Conservation (phyloP, 1,140 invertebrate genomes). For the Augochlora pura region DNA sequence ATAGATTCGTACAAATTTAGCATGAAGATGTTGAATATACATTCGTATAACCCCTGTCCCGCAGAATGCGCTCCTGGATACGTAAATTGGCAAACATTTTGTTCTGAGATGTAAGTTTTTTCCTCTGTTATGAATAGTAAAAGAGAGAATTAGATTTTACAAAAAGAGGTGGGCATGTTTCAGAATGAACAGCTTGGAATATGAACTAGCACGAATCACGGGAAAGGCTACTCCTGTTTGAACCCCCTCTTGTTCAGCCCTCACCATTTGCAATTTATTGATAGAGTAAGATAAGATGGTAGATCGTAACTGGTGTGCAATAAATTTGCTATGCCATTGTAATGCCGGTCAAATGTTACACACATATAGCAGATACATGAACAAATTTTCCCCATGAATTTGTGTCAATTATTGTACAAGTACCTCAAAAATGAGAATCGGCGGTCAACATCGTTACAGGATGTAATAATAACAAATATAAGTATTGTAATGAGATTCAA, state of each 20-base stretch:
- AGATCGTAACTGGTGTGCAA: background rate
- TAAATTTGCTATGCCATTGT: too few species aligned
- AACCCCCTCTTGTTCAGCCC: too few species aligned
- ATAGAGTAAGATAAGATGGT: background rate
- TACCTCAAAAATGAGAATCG: too few species aligned
- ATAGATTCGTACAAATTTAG: constrained; percentile 70
- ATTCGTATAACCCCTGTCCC: constrained; percentile 61
- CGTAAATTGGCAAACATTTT: constrained; percentile 65
- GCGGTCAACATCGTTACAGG: too few species aligned
- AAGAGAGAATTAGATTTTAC: background rate
- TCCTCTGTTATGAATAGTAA: background rate
- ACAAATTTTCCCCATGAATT: too few species aligned
- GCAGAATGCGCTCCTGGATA: constrained; percentile 54
- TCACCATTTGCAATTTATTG: background rate
- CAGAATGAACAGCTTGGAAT: constrained; percentile 3
- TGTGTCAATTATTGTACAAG: too few species aligned
- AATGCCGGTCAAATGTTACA: too few species aligned
- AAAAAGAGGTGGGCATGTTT: background rate
- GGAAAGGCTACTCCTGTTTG: background rate
- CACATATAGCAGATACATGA: too few species aligned
- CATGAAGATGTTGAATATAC: constrained; percentile 69
- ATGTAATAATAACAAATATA: too few species aligned
- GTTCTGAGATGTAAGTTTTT: constrained; percentile 67
- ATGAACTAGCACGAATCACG: background rate
- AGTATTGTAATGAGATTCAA: too few species aligned